phyloP scores from a whole-genome alignment of 2,797 vertebrate species.

The Melanotaenia trifasciata region DNA sequence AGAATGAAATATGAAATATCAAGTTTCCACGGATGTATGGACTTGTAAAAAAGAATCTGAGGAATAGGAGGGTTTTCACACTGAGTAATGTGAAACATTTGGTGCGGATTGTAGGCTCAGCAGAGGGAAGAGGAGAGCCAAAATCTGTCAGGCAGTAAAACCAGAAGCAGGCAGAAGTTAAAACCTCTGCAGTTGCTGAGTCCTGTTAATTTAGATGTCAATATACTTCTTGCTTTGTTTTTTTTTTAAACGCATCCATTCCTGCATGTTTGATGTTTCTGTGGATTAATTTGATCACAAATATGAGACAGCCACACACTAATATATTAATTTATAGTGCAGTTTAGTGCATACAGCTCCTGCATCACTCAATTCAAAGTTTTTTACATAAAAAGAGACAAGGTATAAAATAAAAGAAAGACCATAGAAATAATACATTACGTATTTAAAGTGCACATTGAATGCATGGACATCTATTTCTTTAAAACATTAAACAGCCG shows the following conservation, averaged over 20 bases:
- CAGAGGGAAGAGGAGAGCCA: constrained; percentile 85
- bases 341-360: too few species aligned
- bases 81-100: constrained; percentile 99
- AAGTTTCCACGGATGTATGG: constrained; percentile 96
- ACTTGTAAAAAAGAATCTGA: constrained; percentile 98
- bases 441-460: neutral
- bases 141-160: constrained; percentile 89
- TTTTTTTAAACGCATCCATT: neutral
- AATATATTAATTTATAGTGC: neutral
- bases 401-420: neutral
- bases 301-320: neutral
- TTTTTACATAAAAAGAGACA: neutral
- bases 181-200: constrained; percentile 83
- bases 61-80: constrained; percentile 99
- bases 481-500: too few species aligned
- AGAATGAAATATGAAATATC: constrained; percentile 99
- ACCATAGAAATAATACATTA: neutral
- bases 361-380: neutral
- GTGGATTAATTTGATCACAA: neutral
- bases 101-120: constrained; percentile 92
- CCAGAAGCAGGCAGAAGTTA: constrained; percentile 88
- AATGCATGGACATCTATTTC: neutral
- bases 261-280: neutral
- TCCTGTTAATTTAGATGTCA: constrained; percentile 89
- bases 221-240: constrained; percentile 43